A percentile compares a stretch with the other conserved stretches of the same genome.
These are phyloP conservation scores for Pristionchus pacificus DNA, from an alignment of 1,140 invertebrate species.

Conservation along the genomic window DNA sequence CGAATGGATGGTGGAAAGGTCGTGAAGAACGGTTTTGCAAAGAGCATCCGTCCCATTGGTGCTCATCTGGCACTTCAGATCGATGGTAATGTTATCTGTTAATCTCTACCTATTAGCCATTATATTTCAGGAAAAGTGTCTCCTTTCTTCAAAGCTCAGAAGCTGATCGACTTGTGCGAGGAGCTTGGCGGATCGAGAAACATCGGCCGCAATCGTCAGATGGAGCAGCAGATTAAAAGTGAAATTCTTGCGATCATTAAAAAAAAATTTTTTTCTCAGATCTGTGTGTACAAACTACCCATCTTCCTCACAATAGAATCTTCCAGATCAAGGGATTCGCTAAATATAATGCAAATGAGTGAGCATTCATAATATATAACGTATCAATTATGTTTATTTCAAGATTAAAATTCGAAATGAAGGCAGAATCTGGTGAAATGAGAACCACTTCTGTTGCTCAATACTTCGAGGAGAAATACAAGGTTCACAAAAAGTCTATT, in stretches of 20 bases:
- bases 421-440: not conserved
- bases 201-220: not conserved
- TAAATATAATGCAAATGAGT: not conserved
- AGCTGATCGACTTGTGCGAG: not conserved
- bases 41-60: not conserved
- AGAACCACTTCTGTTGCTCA: not conserved
- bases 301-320: not conserved
- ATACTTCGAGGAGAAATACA: not conserved
- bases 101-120: too few relatives aligned
- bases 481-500: not conserved
- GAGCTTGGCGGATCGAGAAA: not conserved
- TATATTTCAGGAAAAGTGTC: not conserved
- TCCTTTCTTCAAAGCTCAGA: not conserved
- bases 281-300: not conserved
- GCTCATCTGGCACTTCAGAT: not conserved
- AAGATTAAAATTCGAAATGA: not conserved
- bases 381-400: too few relatives aligned
- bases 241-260: too few relatives aligned
- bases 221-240: not conserved
- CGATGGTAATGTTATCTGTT: not conserved
- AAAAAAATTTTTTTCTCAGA: not conserved
- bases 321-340: not conserved
- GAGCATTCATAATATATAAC: too few relatives aligned
- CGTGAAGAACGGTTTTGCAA: not conserved
- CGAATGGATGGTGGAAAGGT: not conserved